These are phyloP conservation scores for Plectropomus leopardus DNA, from an alignment of 2,113 vertebrate genomes.

Conservation along the genomic window DNA sequence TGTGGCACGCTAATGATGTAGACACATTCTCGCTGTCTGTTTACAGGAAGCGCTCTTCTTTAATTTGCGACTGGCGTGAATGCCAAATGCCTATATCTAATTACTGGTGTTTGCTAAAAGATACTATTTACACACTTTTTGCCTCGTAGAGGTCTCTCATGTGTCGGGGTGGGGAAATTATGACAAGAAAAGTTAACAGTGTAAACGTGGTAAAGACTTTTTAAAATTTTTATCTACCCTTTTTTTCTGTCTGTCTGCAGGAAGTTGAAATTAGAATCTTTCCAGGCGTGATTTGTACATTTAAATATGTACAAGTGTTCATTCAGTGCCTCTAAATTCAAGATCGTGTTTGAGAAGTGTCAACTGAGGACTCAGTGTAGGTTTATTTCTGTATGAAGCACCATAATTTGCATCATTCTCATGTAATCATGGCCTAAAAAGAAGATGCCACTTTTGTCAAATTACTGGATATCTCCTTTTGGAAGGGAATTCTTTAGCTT, in stretches of 20 bases:
- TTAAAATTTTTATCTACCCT: neutral
- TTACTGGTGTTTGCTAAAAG: conserved; percentile 84
- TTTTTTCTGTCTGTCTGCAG: neutral
- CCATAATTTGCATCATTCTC: conserved; percentile 60
- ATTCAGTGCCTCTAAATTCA: neutral
- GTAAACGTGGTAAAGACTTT: conserved; percentile 34
- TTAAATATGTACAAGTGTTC: neutral
- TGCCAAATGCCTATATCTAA: conserved; percentile 81
- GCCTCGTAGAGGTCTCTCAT: conserved; percentile 63
- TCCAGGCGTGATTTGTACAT: neutral
- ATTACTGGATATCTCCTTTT: conserved; percentile 61
- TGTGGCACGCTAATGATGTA: conserved; percentile 84
- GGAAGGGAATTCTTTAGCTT: conserved; percentile 32
- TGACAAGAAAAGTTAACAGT: conserved; percentile 48
- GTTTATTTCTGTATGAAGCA: conserved; percentile 48
- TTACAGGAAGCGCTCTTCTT: conserved; percentile 82
- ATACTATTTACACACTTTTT: conserved; percentile 76
- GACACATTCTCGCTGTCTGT: conserved; percentile 82
- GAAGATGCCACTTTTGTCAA: conserved; percentile 67
- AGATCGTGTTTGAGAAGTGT: conserved; percentile 44
- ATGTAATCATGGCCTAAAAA: conserved; percentile 51
- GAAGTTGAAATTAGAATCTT: conserved; percentile 1
- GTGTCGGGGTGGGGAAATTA: conserved; percentile 53
- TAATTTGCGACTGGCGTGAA: conserved; percentile 79
- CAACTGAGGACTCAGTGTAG: conserved; percentile 31